Base-by-base conservation (phyloP, 2,797 vertebrate genomes). In the Hipposideros larvatus region DNA sequence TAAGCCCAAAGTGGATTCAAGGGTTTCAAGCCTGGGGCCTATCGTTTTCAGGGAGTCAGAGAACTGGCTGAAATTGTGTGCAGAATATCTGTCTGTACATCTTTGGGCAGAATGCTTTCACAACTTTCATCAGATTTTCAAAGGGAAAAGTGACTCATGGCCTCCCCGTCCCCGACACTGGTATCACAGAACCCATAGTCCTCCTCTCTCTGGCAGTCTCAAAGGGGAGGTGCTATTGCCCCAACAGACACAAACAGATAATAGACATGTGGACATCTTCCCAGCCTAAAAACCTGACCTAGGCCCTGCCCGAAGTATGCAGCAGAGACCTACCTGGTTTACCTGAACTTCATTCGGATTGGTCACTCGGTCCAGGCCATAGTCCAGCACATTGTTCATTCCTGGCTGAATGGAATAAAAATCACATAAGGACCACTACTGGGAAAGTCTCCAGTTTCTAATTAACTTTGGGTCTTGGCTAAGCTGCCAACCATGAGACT, bases 291-390 rank as follows among this genome's bases (percentile, higher is more conserved):
- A 66, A 9, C n/a, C 34, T 24, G 18, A 18, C 31, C 21, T 16
- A 14, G 57, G 28, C 26, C 37, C 59, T 41, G 15, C 37, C 71
- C 43, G 18, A 1, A 4, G 53, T 14, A 11, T 0, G 7, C 46
- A 26, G 34, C 53, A 37, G 43, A 84, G 11, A 96, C 97, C 1
- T 98, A 99, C 99, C 99, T 99, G 97, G 98, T 99, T 99, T 99
- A 99, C 99, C 99, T 99, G 99, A 4, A 98, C 98, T 97, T 98
- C 98, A 96, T 99, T 99, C 1, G 99, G 99, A 94, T 99, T 99
- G 5, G 98, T 98, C 55, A 99, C 98, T 4, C 99, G 98, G 48
- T 99, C 98, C 95, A 99, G 91, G 53, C 99, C 99, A 0, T 99
- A 99, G 96, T 99, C 99, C 90, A 99, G 99, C 53, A 98, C 98